phyloP scores from a whole-genome alignment of 2,797 vertebrate genomes.

The Nothura maculosa region DNA sequence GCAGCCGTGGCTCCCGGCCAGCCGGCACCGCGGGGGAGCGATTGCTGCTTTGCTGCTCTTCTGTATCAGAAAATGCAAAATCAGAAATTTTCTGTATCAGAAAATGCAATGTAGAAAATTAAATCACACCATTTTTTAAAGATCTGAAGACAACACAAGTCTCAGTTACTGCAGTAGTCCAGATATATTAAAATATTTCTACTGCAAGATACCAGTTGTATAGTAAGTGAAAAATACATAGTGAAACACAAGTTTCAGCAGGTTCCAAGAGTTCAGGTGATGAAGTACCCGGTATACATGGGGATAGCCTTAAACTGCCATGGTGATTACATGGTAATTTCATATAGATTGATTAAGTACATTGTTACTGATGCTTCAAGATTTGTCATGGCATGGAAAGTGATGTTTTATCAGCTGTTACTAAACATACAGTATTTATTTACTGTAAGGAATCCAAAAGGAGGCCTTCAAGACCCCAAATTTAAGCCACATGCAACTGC shows the following conservation, averaged over 20 bases:
- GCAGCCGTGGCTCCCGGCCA: background rate
- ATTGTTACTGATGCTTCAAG: constrained; percentile 76
- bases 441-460: constrained; percentile 59
- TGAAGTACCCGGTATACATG: constrained; percentile 60
- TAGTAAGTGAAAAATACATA: constrained; percentile 59
- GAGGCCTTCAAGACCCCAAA: constrained; percentile 23
- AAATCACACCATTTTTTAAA: background rate
- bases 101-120: background rate
- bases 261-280: constrained; percentile 39
- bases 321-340: constrained; percentile 63
- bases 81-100: background rate
- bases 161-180: constrained; percentile 14
- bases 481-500: constrained; percentile 12
- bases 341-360: constrained; percentile 76
- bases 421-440: constrained; percentile 53
- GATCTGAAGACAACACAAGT: background rate
- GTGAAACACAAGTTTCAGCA: background rate
- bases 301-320: constrained; percentile 35
- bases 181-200: constrained; percentile 22
- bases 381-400: constrained; percentile 63
- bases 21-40: rapidly evolving
- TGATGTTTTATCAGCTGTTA: constrained; percentile 64
- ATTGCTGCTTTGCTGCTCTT: background rate
- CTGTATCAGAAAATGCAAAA: background rate
- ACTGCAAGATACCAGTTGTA: constrained; percentile 47